Evolutionary conservation across 2,888 invertebrate genomes (phyloP), one percentile per base, ranked within the genome.

Genomic region (Gnatocerus cornutus): DNA sequence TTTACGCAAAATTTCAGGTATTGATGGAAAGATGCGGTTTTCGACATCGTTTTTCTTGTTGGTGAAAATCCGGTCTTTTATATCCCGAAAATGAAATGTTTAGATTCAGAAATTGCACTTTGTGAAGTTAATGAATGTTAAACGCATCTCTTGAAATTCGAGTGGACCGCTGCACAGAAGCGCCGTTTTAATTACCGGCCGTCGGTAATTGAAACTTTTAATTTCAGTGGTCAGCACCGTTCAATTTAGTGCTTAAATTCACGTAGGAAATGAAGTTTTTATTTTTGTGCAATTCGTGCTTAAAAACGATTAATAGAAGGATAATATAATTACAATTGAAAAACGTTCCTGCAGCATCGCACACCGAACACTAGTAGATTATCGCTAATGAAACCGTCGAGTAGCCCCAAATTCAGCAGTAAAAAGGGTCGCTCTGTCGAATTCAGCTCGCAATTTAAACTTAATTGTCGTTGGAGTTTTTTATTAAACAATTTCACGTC

Each of bases 401-500:
- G 41, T 13, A 41, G n/a, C 10, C 21, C 9, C n/a, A 50, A 46
- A 46, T 13, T 7, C 16, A 14, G 16, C 46, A 46, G 46, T 46
- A 46, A 46, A 46, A 50, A 50, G n/a, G 21, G 53, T 2, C 43
- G 58, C 29, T 8, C 33, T 37, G 46, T 37, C 61, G 48, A 48
- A 56, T 56, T 27, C 56, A 12, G 43, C 43, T 56, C 56, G 56
- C 56, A 56, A 56, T 41, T 56, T 52, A 27, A 63, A 46, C 55
- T 55, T 65, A 55, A 65, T 66, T 58, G 41, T 50, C 48, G 33
- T 58, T 30, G 14, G 30, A 12, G 39, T 58, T 66, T 58, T 65
- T 65, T 56, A 65, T 56, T 56, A 56, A 63, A 56, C 65, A 65
- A 65, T 56, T 56, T 63, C 21, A 27, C 33, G 12, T 30, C 33